A percentile compares a stretch with the other conserved stretches of the same genome.
These are phyloP conservation scores for Idris sp. DNA, from an alignment of 1,140 invertebrate genomes.

Conservation along the genomic window DNA sequence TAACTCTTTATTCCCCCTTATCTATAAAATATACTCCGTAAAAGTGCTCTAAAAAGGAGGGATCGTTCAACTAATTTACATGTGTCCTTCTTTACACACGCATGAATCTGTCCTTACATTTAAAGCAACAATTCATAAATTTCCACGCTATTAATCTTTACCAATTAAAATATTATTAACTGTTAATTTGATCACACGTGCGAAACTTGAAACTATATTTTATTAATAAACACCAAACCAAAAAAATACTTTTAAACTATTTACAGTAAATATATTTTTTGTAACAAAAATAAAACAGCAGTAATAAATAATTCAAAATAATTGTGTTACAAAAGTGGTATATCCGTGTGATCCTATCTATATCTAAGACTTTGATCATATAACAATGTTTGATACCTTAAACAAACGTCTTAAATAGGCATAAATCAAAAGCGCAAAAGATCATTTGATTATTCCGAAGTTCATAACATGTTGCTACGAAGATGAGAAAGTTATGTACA, in stretches of 20 bases:
- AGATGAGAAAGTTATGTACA: slow-evolving; percentile 41
- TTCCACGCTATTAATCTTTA: slow-evolving; percentile 15
- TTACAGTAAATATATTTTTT: too few species aligned
- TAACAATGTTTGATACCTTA: neutral
- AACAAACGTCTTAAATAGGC: neutral
- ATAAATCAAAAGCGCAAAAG: slow-evolving; percentile 28
- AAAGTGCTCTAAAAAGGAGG: slow-evolving; percentile 16
- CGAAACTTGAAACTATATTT: too few species aligned
- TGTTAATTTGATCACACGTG: too few species aligned
- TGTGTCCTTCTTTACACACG: slow-evolving; percentile 31
- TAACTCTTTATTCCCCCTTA: slow-evolving; percentile 33
- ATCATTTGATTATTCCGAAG: slow-evolving; percentile 20
- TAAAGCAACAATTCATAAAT: slow-evolving; percentile 25
- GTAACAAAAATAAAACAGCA: too few species aligned
- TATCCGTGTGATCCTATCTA: too few species aligned
- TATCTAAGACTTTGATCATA: slow-evolving; percentile 1
- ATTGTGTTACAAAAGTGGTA: too few species aligned
- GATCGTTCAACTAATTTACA: slow-evolving; percentile 29
- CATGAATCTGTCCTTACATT: slow-evolving; percentile 30
- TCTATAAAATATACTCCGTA: slow-evolving; percentile 38
- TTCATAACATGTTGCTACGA: slow-evolving; percentile 32
- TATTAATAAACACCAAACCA: too few species aligned
- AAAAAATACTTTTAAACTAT: too few species aligned
- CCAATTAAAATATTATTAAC: too few species aligned
- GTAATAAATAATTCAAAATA: too few species aligned